Percentiles rank a stretch among this genome's conserved stretches.
phyloP scores from a whole-genome alignment of 2,113 vertebrate species.

The Hemicordylus capensis region DNA sequence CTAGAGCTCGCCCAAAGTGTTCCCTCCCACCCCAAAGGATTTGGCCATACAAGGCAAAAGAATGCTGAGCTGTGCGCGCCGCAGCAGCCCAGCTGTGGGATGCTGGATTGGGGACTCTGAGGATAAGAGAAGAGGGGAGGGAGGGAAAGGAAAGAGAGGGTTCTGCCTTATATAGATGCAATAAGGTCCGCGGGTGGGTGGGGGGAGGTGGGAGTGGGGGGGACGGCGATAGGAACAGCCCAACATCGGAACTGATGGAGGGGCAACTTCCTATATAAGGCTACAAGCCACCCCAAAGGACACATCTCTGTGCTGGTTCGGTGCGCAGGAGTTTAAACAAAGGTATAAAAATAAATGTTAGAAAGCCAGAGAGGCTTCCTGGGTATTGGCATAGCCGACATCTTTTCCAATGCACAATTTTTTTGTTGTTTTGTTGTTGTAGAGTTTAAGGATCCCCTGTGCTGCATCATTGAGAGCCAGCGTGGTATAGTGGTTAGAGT shows the following conservation, averaged over 20 bases:
- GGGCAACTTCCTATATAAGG: constrained; percentile 33
- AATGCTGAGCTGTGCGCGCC: constrained; percentile 74
- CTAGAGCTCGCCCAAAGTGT: constrained; percentile 51
- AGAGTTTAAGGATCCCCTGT: not conserved
- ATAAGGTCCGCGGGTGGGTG: not conserved
- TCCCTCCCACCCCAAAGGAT: constrained; percentile 73
- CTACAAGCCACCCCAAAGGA: not conserved
- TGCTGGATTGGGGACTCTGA: constrained; percentile 70
- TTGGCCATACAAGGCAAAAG: constrained; percentile 91
- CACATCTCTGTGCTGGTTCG: not conserved
- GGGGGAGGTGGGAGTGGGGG: not conserved
- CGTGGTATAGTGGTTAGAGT: too few species aligned
- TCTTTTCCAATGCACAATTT: not conserved
- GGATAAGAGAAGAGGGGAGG: not conserved
- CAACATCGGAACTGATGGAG: not conserved
- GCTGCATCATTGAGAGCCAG: too few species aligned
- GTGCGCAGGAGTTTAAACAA: not conserved
- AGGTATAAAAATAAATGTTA: not conserved
- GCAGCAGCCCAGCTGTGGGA: constrained; percentile 56
- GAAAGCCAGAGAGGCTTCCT: not conserved
- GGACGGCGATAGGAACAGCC: not conserved
- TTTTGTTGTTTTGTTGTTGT: not conserved
- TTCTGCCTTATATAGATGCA: constrained; percentile 57
- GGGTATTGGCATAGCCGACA: not conserved
- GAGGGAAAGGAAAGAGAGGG: constrained; percentile 1